Conservation (phyloP, 2,113 vertebrate species). For the Austrofundulus limnaeus region DNA sequence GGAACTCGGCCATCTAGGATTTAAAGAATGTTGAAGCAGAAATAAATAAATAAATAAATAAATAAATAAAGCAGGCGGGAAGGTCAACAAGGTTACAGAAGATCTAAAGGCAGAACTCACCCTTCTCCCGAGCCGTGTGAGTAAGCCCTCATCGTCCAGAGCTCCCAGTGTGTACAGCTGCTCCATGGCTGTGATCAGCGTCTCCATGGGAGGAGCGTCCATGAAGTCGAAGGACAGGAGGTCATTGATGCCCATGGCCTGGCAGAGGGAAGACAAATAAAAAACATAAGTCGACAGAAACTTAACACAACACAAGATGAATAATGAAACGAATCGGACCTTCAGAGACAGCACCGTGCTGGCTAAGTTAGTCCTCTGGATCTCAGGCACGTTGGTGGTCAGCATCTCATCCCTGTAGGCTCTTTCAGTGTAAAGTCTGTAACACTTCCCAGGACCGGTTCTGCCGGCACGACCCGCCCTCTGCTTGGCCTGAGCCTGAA, state of each 20-base stretch:
- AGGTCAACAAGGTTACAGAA: neutral
- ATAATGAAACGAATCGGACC: constrained; percentile 68
- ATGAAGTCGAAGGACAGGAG: constrained; percentile 98
- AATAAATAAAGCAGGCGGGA: neutral
- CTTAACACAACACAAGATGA: neutral
- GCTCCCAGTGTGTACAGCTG: constrained; percentile 96
- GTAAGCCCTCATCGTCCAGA: constrained; percentile 94
- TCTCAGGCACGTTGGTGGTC: constrained; percentile 96
- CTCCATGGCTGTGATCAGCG: constrained; percentile 98
- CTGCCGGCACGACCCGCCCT: constrained; percentile 92
- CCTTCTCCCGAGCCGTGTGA: constrained; percentile 92
- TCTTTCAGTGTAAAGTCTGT: constrained; percentile 94
- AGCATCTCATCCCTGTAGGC: constrained; percentile 98
- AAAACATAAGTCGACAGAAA: neutral
- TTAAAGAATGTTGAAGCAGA: accelerated
- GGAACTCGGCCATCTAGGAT: constrained; percentile 94
- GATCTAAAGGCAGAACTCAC: constrained; percentile 65
- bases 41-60: neutral
- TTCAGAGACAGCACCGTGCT: constrained; percentile 97
- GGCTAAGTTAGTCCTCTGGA: constrained; percentile 96
- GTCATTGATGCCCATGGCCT: constrained; percentile 99
- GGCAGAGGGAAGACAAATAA: constrained; percentile 7
- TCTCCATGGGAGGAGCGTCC: constrained; percentile 99
- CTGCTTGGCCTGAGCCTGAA: constrained; percentile 94
- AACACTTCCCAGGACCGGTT: constrained; percentile 94